Evolutionary conservation across 2,888 invertebrate genomes (phyloP), one percentile per base, ranked within the genome.

Genomic region (Tuberolachnus salignus): DNA sequence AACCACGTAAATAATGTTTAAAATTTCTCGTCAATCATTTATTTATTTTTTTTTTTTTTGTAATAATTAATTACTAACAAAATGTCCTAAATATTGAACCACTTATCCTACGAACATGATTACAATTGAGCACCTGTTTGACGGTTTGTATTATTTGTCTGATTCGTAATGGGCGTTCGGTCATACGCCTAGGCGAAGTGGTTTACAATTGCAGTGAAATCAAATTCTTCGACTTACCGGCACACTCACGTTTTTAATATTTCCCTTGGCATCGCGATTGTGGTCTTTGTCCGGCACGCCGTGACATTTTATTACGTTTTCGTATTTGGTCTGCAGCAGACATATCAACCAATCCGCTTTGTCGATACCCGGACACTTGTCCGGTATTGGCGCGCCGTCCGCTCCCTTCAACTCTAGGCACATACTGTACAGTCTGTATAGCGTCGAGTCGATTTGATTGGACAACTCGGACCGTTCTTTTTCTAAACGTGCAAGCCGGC

Each of bases 271-370:
- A 49, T 14, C 80, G 16, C 26, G 3, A 34, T 6, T 3, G 6
- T 44, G 57, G 19, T 67, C 57, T 21, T 26, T 55, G 21, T 53
- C 51, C 13, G n/a, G 23, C 1, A 26, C 26, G 49, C 51, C 73
- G 4, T 16, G 19, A 19, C 46, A 61, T 61, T 42, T 71, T 1
- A 51, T 53, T 14, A 75, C 57, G n/a, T 80, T 81, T 57, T 81
- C 81, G 19, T 80, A 59, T 67, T 82, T 82, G 4, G 81, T 81
- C 55, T 80, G 71, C 19, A 82, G 67, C n/a, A 81, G 63, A 42
- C 73, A 75, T 46, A 82, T 59, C 11, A 82, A 57, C 82, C 82
- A 81, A 44, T 82, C 81, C 21, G 71, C 72, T 71, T 82, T 81
- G 53, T 82, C 82, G 4, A 80, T 59, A 9, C 81, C 44, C 14